Evolutionary conservation across 2,888 invertebrate genomes (phyloP).

Genomic region (Choreutis nemorana): DNA sequence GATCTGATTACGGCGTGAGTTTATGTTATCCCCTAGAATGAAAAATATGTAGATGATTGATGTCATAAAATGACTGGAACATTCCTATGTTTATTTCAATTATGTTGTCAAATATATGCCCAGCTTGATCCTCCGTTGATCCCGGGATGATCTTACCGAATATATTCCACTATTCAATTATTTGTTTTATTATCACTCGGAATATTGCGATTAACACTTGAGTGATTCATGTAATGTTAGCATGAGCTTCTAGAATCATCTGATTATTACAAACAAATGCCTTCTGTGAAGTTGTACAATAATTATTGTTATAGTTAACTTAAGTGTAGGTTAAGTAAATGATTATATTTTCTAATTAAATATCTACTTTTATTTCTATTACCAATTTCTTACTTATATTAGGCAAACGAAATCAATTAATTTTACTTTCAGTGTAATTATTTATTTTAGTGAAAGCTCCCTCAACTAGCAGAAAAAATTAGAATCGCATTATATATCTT

Average conservation of each 20-base stretch:
- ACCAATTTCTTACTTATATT: too few species aligned
- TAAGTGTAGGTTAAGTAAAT: slow-evolving; percentile 1
- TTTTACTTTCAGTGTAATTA: too few species aligned
- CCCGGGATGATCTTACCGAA: not conserved
- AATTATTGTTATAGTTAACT: slow-evolving; percentile 14
- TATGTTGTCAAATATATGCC: not conserved
- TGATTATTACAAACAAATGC: slow-evolving; percentile 15
- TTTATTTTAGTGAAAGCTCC: too few species aligned
- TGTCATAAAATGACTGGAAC: too few species aligned
- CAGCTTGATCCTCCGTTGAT: not conserved
- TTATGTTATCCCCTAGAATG: too few species aligned
- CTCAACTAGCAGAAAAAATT: too few species aligned
- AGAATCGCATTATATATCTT: too few species aligned
- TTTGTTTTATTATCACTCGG: too few species aligned
- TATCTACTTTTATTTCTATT: not conserved
- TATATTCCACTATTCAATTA: not conserved
- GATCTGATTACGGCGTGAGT: too few species aligned
- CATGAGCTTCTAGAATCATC: slow-evolving; percentile 3
- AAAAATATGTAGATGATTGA: too few species aligned
- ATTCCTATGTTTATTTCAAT: not conserved
- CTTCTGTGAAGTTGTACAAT: slow-evolving; percentile 33
- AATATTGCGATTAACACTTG: too few species aligned
- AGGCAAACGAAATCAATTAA: too few species aligned
- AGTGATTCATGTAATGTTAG: not conserved
- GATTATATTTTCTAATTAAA: not conserved